A percentile compares a stretch with the other conserved stretches of the same genome.
These are phyloP conservation scores for Schizotus pectinicornis DNA, from an alignment of 2,888 invertebrate genomes.

Conservation along the genomic window DNA sequence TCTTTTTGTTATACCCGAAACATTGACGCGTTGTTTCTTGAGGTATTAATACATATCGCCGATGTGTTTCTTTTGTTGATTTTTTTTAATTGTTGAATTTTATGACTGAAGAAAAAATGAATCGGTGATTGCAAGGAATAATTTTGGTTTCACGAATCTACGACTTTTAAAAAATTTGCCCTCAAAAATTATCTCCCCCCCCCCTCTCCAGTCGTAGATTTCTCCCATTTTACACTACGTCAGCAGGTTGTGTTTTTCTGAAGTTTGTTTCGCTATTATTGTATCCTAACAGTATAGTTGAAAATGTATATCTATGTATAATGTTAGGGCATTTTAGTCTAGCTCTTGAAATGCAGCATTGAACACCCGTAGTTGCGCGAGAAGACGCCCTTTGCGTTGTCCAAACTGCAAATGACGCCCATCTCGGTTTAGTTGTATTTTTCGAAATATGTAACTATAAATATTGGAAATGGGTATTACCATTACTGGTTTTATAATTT, in stretches of 20 bases:
- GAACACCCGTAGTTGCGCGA: slow-evolving; percentile 41
- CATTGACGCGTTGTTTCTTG: slow-evolving; percentile 1
- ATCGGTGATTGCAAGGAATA: slow-evolving; percentile 19
- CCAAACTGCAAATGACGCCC: slow-evolving; percentile 28
- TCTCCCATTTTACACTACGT: neutral
- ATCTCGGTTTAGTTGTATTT: slow-evolving; percentile 38
- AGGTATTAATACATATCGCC: slow-evolving; percentile 6
- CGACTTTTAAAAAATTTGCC: neutral
- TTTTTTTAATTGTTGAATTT: slow-evolving; percentile 27
- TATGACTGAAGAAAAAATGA: slow-evolving; percentile 20
- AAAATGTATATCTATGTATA: slow-evolving; percentile 30
- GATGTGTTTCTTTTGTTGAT: slow-evolving; percentile 8
- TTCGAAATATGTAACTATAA: slow-evolving; percentile 41
- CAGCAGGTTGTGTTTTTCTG: slow-evolving; percentile 12
- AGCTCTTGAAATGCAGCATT: slow-evolving; percentile 41
- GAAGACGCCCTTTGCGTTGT: slow-evolving; percentile 20
- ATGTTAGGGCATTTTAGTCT: slow-evolving; percentile 44
- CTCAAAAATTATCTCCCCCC: no score
- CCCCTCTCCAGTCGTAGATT: neutral
- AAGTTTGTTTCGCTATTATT: slow-evolving; percentile 23
- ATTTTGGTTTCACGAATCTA: slow-evolving; percentile 8
- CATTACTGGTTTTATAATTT: slow-evolving; percentile 36
- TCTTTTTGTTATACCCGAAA: slow-evolving; percentile 3
- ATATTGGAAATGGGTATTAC: slow-evolving; percentile 44
- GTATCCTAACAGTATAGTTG: slow-evolving; percentile 27